phyloP scores from a whole-genome alignment of 2,113 vertebrate species.

The Baryphthengus martii region DNA sequence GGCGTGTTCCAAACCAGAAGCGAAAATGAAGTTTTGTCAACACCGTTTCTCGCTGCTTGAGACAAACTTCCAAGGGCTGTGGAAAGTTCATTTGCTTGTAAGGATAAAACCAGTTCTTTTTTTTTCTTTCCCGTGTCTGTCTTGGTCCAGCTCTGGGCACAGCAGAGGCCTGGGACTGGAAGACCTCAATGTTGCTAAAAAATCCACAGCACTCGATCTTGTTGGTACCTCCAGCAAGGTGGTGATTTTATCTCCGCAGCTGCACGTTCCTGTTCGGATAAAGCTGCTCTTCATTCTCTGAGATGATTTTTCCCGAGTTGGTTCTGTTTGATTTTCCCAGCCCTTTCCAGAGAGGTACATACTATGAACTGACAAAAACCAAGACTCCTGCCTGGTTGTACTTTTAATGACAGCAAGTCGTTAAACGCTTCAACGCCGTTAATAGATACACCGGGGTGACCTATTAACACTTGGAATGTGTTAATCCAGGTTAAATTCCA shows the following conservation, averaged over 20 bases:
- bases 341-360: not conserved
- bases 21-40: not conserved
- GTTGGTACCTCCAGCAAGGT: too few relatives aligned
- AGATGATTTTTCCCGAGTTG: not conserved
- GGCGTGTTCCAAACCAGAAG: not conserved
- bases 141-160: not conserved
- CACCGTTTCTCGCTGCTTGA: not conserved
- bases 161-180: not conserved
- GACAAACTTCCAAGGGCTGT: not conserved
- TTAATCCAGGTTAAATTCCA: conserved; percentile 33
- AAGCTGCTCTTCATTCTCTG: not conserved
- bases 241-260: not conserved
- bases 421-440: not conserved
- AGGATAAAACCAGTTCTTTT: not conserved
- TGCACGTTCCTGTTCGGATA: not conserved
- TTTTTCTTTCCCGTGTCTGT: not conserved
- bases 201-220: not conserved
- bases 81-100: not conserved
- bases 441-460: not conserved
- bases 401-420: not conserved
- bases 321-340: not conserved
- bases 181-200: not conserved
- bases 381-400: not conserved
- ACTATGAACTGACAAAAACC: not conserved
- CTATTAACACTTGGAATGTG: not conserved